Evolutionary conservation across 2,797 vertebrate genomes (phyloP).

Genomic region (Sylvilagus floridanus): DNA sequence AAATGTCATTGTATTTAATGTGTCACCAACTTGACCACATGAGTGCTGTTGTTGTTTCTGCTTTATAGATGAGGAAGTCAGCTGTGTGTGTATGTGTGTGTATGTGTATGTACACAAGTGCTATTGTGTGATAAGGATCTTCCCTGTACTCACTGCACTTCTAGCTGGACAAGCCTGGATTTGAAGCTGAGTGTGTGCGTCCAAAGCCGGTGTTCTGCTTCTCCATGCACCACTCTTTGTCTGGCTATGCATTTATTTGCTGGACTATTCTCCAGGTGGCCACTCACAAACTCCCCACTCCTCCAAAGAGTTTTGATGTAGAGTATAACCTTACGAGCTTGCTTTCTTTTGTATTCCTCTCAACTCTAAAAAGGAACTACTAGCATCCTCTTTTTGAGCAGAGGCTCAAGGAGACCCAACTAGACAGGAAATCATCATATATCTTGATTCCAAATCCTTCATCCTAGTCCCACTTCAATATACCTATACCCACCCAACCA

Average conservation of each 20-base stretch:
- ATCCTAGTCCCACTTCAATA: neutral
- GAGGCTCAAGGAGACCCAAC: neutral
- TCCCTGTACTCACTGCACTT: neutral
- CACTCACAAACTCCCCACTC: neutral
- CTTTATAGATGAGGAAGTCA: neutral
- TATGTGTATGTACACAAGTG: neutral
- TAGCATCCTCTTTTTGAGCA: neutral
- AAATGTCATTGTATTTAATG: constrained; percentile 30
- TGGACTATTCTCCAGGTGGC: neutral
- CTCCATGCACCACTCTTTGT: neutral
- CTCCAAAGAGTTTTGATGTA: neutral
- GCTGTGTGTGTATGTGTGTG: neutral
- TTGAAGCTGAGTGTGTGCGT: neutral
- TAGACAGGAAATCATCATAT: neutral
- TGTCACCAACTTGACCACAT: neutral
- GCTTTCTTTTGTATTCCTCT: constrained; percentile 20
- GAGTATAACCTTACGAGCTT: neutral
- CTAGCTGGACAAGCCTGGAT: neutral
- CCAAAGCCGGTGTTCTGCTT: neutral
- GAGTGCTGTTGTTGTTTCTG: neutral
- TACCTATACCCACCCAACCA: neutral
- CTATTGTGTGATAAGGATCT: neutral
- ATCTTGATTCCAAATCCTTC: neutral
- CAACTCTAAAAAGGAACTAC: neutral
- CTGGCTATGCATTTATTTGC: neutral